Evolutionary conservation across 1,140 invertebrate genomes (phyloP), one percentile per base, ranked within the genome.

Genomic region (Danaus plexippus): DNA sequence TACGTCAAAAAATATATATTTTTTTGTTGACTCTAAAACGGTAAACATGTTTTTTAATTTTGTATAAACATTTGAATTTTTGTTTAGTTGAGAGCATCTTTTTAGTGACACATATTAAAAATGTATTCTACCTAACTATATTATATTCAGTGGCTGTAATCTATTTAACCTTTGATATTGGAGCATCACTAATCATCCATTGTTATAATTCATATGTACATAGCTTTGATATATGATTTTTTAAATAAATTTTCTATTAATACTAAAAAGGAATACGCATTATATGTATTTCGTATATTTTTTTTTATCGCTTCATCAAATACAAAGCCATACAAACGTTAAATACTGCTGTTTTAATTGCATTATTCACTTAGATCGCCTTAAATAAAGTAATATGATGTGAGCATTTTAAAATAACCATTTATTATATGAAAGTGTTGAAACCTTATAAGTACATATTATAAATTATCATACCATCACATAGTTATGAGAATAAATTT

Each of bases 141-240:
- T 69, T 66, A 69, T 61, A 69, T 72, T 69, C 64, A 72, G 64
- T 63, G 54, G 52, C 54, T 62, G 67, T 66, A 65, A 73, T 61
- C 64, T 68, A 65, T 66, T 64, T 64, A 59, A 73, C 69, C 71
- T 71, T 66, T 73, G 66, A 41, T 68, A 63, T 64, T 59, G 61
- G 57, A 64, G 55, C 66, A 61, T 63, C 61, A 71, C 63, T 73
- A 73, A 73, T 73, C 59, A 67, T 71, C 66, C 54, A 73, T 73
- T 73, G 71, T 73, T 73, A 71, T 69, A 65, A 73, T 73, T 73
- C 71, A 71, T 64, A 62, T 63, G 61, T 61, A 55, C 46, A 62
- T 62, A 57, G 13, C 11, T 57, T 47, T 54, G 22, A 32, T 32
- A 32, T 32, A 32, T 32, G 7, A 32, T 32, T 32, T 32, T 54